Evolutionary conservation across 2,888 invertebrate species (phyloP), one percentile per base, ranked within the genome.

Genomic region (Sinohyriopsis cumingii): DNA sequence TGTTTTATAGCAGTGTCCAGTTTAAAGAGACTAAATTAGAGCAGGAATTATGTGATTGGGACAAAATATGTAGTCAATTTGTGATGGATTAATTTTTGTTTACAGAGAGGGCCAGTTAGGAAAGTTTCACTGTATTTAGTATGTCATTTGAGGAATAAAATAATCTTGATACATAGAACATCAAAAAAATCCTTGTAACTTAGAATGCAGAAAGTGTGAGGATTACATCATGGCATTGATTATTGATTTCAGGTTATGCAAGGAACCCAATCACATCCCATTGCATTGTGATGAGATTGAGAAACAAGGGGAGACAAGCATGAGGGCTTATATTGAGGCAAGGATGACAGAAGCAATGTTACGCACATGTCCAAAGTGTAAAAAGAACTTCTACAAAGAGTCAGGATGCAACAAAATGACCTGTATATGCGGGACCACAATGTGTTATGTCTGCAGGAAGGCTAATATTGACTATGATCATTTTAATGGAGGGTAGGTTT

Each of bases 231-330:
- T 45, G 45, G 45, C 45, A 45, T 45, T 45, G 45, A 45, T 3
- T 45, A 12, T 45, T 25, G 54, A 59, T 65, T 76, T n/a, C 74
- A 89, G 90, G 67, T 72, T 87, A 3, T 93, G 93, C 80, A 90
- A 91, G 76, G 91, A 92, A 81, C 88, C 90, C 5, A 91, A 91
- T 69, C 93, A 93, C 84, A 84, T 92, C 15, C 93, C 93, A 28
- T 76, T 88, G 61, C 81, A 80, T 60, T 89, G 89, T 76, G 80
- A 83, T 56, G 88, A 88, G 69, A 82, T 88, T 19, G 89, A 89
- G 71, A 87, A 86, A 64, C 78, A 83, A 68, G 82, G 81, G n/a
- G 87, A 86, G 70, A 86, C 84, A 61, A 79, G 74, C 67, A 85
- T 88, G 84, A 79, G 89, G 53, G 85, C 87, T 1, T 91, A 89